Evolutionary conservation across 2,888 invertebrate species (phyloP).

Genomic region (Agriotes lineatus): DNA sequence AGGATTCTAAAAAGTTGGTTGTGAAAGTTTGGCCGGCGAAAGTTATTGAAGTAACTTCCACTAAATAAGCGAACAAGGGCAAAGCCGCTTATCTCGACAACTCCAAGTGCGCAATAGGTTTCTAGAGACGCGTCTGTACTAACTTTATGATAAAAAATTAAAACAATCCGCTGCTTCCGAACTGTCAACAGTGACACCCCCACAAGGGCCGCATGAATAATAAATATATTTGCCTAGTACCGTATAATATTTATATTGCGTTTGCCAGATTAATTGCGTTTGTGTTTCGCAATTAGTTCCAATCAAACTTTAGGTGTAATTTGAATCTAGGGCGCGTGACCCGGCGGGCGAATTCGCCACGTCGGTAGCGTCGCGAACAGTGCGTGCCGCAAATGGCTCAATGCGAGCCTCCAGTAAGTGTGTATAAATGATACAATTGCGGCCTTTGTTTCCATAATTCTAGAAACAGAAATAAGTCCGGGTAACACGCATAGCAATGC

Average conservation of each 20-base stretch:
- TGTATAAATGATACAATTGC: constrained; percentile 12
- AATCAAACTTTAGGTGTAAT: constrained; percentile 23
- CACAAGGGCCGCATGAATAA: not conserved
- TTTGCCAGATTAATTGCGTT: constrained; percentile 20
- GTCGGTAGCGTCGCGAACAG: constrained; percentile 4
- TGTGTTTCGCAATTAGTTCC: constrained; percentile 23
- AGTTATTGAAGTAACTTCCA: no score
- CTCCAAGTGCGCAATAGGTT: no score
- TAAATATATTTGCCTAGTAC: constrained; percentile 18
- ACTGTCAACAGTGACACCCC: not conserved
- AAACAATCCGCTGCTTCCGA: not conserved
- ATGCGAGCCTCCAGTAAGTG: not conserved
- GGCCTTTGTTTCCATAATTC: constrained; percentile 12
- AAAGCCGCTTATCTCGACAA: no score
- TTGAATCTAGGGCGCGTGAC: constrained; percentile 20
- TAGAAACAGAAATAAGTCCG: not conserved
- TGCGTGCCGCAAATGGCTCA: constrained; percentile 21
- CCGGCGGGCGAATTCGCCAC: constrained; percentile 15
- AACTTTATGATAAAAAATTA: no score
- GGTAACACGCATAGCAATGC: not conserved
- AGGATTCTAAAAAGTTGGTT: no score
- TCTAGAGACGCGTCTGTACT: no score
- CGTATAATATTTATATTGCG: constrained; percentile 13
- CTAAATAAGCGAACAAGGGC: no score
- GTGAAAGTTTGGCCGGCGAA: no score